Percentiles rank a stretch among this genome's conserved stretches.
phyloP scores from a whole-genome alignment of 2,888 invertebrate species.

The Latrodectus elegans region DNA sequence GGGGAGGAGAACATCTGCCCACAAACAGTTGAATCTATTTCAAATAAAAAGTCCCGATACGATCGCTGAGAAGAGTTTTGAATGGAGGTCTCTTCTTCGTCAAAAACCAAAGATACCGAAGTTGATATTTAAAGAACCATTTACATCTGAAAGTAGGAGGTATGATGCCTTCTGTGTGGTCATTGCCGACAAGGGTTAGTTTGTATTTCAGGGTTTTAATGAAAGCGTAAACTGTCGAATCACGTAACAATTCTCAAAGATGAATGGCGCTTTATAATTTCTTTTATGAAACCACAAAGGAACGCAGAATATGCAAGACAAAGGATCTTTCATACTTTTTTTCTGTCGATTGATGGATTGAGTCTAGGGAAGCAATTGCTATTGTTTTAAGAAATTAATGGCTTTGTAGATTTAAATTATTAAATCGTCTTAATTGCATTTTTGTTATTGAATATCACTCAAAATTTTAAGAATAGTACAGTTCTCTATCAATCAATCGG shows the following conservation, averaged over 20 bases:
- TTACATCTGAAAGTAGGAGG: background rate
- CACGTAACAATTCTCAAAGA: background rate
- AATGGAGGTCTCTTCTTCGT: background rate
- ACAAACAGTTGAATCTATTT: background rate
- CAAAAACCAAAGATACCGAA: background rate
- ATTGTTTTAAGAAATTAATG: too few relatives aligned
- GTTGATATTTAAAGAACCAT: background rate
- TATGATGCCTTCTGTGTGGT: background rate
- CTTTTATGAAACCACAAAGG: too few relatives aligned
- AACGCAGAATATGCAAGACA: too few relatives aligned
- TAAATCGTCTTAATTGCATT: too few relatives aligned
- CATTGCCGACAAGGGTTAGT: background rate
- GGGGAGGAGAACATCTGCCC: slow-evolving; percentile 20
- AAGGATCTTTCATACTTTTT: too few relatives aligned
- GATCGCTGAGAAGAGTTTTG: background rate
- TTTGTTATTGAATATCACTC: too few relatives aligned
- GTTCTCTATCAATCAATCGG: too few relatives aligned
- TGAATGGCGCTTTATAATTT: too few relatives aligned
- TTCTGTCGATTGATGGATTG: too few relatives aligned
- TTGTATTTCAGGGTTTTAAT: background rate
- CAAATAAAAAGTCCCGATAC: background rate
- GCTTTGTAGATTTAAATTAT: too few relatives aligned
- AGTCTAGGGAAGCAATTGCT: too few relatives aligned
- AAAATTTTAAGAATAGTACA: too few relatives aligned
- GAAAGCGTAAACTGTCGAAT: background rate